These are phyloP conservation scores for Pogona vitticeps DNA, from an alignment of 2,113 vertebrate species.

Conservation along the genomic window DNA sequence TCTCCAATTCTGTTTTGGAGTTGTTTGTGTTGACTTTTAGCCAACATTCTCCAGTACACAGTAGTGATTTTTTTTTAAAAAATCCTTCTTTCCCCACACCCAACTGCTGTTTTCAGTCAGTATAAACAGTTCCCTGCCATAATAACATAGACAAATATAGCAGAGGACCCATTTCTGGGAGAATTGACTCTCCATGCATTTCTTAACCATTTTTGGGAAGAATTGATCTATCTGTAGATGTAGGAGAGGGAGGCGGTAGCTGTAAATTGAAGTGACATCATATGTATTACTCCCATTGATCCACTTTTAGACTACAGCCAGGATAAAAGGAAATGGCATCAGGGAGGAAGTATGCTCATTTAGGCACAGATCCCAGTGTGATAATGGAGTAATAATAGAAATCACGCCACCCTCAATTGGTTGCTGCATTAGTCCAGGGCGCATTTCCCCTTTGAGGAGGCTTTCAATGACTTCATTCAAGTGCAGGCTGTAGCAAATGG, in stretches of 20 bases:
- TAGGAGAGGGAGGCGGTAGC: conserved; percentile 65
- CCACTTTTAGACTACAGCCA: conserved; percentile 78
- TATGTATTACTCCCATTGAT: conserved; percentile 81
- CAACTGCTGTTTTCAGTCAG: conserved; percentile 66
- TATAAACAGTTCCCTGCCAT: conserved; percentile 81
- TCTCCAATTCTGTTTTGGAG: conserved; percentile 58
- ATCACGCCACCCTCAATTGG: conserved; percentile 75
- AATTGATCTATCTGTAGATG: conserved; percentile 75
- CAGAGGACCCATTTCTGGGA: conserved; percentile 78
- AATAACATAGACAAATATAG: conserved; percentile 88
- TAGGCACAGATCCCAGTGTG: conserved; percentile 84
- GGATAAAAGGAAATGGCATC: conserved; percentile 86
- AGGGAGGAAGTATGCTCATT: conserved; percentile 84
- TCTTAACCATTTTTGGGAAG: conserved; percentile 91
- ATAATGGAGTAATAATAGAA: conserved; percentile 89
- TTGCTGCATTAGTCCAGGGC: conserved; percentile 74
- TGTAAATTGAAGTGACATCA: conserved; percentile 85
- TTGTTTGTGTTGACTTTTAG: conserved; percentile 70
- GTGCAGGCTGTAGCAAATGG: conserved; percentile 61
- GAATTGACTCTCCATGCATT: conserved; percentile 78
- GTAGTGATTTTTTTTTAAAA: conserved; percentile 57
- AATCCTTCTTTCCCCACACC: conserved; percentile 30
- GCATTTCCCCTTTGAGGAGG: conserved; percentile 69
- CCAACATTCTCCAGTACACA: conserved; percentile 70
- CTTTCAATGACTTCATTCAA: conserved; percentile 74